phyloP scores from a whole-genome alignment of 2,797 vertebrate genomes.

The Euphonia xanthogaster region DNA sequence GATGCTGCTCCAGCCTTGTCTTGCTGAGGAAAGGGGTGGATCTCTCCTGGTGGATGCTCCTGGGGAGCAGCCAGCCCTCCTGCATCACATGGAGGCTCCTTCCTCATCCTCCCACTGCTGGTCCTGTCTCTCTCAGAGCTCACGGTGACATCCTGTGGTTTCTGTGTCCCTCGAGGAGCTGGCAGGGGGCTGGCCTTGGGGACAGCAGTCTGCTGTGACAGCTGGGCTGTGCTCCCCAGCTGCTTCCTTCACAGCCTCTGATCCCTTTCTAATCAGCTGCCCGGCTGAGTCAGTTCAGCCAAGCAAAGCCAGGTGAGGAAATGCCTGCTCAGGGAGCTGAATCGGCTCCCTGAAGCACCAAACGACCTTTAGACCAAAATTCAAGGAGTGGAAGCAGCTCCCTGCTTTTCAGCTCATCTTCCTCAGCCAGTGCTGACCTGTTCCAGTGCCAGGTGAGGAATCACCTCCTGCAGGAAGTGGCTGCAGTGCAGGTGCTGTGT shows the following conservation, averaged over 20 bases:
- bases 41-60: neutral
- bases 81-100: neutral
- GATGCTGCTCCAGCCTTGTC: neutral
- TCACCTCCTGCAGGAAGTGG: neutral
- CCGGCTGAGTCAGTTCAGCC: neutral
- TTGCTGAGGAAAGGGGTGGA: neutral
- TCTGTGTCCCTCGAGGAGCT: neutral
- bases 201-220: neutral
- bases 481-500: rapidly evolving
- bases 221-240: neutral
- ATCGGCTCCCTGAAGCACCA: neutral
- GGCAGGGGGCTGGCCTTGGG: neutral
- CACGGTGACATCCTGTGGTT: neutral
- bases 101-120: neutral
- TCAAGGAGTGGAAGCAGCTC: neutral
- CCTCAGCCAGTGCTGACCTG: neutral
- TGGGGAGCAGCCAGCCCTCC: neutral
- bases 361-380: neutral
- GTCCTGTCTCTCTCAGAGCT: neutral
- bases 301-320: neutral
- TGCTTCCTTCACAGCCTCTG: neutral
- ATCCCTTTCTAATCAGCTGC: neutral
- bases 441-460: neutral
- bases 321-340: neutral
- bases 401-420: neutral